Conservation (phyloP, 2,113 vertebrate species). For the Dolichallabes microphthalmus region DNA sequence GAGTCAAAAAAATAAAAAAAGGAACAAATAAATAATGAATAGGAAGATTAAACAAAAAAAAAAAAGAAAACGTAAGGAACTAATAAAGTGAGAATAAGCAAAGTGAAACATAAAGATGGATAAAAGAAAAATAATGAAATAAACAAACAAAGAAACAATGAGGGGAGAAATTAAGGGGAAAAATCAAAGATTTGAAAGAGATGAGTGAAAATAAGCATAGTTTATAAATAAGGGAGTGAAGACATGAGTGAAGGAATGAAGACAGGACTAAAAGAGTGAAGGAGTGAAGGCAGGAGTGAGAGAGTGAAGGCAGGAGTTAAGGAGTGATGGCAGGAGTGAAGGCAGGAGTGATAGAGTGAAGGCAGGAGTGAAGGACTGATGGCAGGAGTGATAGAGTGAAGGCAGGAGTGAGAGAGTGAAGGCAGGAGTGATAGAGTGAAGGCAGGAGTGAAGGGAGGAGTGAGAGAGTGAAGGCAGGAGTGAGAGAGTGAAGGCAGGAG, state of each 20-base stretch:
- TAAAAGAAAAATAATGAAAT: not conserved
- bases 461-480: not conserved
- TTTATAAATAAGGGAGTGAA: not conserved
- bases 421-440: not conserved
- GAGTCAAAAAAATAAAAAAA: not conserved
- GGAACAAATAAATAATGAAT: not conserved
- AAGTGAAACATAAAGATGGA: not conserved
- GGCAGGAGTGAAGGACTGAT: fast-evolving
- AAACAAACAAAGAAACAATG: not conserved
- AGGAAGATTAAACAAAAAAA: not conserved
- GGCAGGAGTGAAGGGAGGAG: not conserved
- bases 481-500: not conserved
- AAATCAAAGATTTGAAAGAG: too few species aligned
- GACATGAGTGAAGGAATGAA: not conserved
- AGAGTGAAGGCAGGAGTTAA: too few species aligned
- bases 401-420: not conserved
- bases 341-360: not conserved
- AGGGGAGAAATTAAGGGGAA: not conserved
- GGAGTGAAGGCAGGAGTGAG: too few species aligned
- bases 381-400: not conserved
- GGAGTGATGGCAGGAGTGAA: not conserved
- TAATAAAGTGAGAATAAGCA: not conserved
- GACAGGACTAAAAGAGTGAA: too few species aligned
- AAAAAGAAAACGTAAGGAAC: not conserved
- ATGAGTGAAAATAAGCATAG: not conserved